These are phyloP conservation scores for Calypte anna DNA, from an alignment of 2,113 vertebrate genomes.

Conservation along the genomic window DNA sequence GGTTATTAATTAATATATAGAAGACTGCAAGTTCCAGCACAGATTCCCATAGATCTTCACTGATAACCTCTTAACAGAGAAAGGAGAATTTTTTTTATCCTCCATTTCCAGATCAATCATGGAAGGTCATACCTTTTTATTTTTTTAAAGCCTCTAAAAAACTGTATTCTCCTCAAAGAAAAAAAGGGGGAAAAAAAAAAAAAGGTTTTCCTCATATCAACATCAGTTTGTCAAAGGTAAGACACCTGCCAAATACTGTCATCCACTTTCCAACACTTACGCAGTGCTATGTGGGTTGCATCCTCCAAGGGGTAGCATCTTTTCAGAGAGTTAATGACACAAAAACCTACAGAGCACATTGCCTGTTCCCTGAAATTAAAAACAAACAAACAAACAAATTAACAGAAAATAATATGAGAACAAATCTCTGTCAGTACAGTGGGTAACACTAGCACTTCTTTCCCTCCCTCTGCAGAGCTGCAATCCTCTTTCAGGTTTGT, in stretches of 20 bases:
- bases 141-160: neutral
- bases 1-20: neutral
- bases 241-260: neutral
- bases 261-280: conserved; percentile 76
- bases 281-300: conserved; percentile 93
- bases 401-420: neutral
- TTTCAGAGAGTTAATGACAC: conserved; percentile 90
- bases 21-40: neutral
- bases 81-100: neutral
- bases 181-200: no score
- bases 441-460: neutral
- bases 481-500: neutral
- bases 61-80: neutral
- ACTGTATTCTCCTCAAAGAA: neutral
- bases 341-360: conserved; percentile 90
- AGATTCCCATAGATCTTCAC: neutral
- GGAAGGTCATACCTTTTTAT: neutral
- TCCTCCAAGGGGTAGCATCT: conserved; percentile 95
- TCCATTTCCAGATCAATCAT: neutral
- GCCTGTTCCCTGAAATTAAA: conserved; percentile 86
- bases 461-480: neutral
- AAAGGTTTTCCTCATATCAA: neutral
- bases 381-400: neutral
- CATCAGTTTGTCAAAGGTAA: neutral
- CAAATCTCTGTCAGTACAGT: neutral